These are phyloP conservation scores for Telmatherina bonti DNA, from an alignment of 2,797 vertebrate species.

Conservation along the genomic window DNA sequence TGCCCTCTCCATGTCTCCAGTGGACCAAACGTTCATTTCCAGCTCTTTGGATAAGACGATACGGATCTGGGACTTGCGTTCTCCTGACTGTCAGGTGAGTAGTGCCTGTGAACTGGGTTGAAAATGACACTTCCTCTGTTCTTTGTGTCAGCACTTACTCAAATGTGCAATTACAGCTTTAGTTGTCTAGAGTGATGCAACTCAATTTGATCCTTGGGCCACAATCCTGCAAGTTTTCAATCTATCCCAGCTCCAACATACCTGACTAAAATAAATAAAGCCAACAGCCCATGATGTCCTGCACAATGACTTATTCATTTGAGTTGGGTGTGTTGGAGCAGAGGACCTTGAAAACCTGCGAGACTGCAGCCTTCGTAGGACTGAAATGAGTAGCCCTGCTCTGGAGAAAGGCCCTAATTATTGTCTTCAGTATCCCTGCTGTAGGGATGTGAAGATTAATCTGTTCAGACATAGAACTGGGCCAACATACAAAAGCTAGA, in stretches of 20 bases:
- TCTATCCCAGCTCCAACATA: too few species aligned
- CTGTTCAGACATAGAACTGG: not conserved
- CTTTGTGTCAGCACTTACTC: not conserved
- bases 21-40: conserved; percentile 93
- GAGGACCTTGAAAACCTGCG: too few species aligned
- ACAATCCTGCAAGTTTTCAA: too few species aligned
- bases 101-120: not conserved
- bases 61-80: conserved; percentile 93
- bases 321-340: too few species aligned
- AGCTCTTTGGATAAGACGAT: conserved; percentile 94
- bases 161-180: conserved; percentile 31
- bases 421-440: conserved; percentile 23
- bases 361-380: too few species aligned
- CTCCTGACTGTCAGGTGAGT: conserved; percentile 90
- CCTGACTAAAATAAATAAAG: too few species aligned
- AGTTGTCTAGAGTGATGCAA: not conserved
- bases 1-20: conserved; percentile 94
- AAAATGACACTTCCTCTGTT: conserved; percentile 26
- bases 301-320: too few species aligned
- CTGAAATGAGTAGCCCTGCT: not conserved
- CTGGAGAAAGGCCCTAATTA: not conserved
- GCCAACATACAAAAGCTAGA: not conserved
- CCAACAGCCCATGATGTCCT: too few species aligned
- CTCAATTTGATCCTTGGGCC: too few species aligned
- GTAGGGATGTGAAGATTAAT: not conserved